phyloP scores from a whole-genome alignment of 2,888 invertebrate genomes.

The Agapetus fuscipes region DNA sequence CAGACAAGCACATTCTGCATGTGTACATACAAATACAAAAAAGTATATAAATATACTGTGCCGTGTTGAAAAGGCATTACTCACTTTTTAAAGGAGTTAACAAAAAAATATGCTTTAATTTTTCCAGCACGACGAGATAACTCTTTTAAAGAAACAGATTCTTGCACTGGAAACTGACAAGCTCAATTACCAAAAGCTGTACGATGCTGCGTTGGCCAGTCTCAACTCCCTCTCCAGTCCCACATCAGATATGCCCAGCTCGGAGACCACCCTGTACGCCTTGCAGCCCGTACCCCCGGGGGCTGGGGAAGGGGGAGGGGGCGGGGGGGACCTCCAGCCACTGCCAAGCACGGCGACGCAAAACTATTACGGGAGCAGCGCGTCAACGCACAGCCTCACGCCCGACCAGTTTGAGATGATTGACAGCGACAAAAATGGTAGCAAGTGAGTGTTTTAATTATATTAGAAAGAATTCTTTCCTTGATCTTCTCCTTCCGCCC shows the following conservation, averaged over 20 bases:
- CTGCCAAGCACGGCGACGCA: constrained; percentile 38
- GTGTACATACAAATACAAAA: no score
- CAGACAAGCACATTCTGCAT: no score
- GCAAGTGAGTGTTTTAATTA: constrained; percentile 30
- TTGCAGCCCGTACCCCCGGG: constrained; percentile 4
- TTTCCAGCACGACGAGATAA: constrained; percentile 49
- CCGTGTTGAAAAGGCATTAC: no score
- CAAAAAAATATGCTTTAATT: no score
- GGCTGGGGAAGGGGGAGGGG: not conserved
- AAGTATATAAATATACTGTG: no score
- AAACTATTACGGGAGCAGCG: constrained; percentile 42
- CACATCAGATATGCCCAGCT: constrained; percentile 28
- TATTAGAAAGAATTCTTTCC: no score
- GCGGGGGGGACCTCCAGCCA: constrained; percentile 26
- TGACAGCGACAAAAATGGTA: constrained; percentile 42
- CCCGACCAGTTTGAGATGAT: constrained; percentile 57
- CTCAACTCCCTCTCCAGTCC: constrained; percentile 41
- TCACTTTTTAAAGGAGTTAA: no score
- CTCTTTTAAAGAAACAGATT: constrained; percentile 45
- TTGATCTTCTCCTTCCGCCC: not conserved
- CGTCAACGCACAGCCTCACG: constrained; percentile 45
- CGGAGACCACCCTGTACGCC: constrained; percentile 19
- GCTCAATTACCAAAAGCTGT: constrained; percentile 44
- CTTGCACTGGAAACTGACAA: constrained; percentile 48
- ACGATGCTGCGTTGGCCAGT: constrained; percentile 43